A percentile compares a stretch with the other conserved stretches of the same genome.
Conservation (phyloP, 2,797 vertebrate species). For the Discoglossus pictus region DNA sequence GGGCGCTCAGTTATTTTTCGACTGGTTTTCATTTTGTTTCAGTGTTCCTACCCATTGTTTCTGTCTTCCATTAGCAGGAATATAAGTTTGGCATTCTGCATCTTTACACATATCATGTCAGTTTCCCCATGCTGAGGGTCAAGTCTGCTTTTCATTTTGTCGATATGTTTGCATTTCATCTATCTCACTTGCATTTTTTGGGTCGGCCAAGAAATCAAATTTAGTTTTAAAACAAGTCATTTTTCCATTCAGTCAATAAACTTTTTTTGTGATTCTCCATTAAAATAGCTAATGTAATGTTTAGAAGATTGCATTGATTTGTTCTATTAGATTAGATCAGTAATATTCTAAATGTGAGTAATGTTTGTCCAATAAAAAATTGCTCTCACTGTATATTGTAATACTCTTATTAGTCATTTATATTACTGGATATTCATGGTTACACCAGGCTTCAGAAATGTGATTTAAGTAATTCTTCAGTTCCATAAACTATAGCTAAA, state of each 20-base stretch:
- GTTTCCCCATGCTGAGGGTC: conserved; percentile 28
- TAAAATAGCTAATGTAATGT: not conserved
- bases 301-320: too few relatives aligned
- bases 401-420: too few relatives aligned
- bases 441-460: too few relatives aligned
- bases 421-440: too few relatives aligned
- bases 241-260: conserved; percentile 5
- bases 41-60: conserved; percentile 32
- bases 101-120: conserved; percentile 5
- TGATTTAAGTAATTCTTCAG: too few relatives aligned
- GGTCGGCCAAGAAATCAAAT: conserved; percentile 25
- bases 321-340: too few relatives aligned
- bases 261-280: conserved; percentile 1
- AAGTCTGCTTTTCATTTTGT: conserved; percentile 43
- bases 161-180: conserved; percentile 33
- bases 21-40: conserved; percentile 9
- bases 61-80: conserved; percentile 27
- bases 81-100: conserved; percentile 28
- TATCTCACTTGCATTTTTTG: conserved; percentile 21
- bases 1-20: not conserved
- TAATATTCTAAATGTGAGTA: too few relatives aligned
- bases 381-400: not conserved
- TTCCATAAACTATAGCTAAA: too few relatives aligned
- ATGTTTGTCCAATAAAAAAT: too few relatives aligned
- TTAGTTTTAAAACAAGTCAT: conserved; percentile 28